These are phyloP conservation scores for Mamestra brassicae DNA, from an alignment of 2,888 invertebrate species.

Conservation along the genomic window DNA sequence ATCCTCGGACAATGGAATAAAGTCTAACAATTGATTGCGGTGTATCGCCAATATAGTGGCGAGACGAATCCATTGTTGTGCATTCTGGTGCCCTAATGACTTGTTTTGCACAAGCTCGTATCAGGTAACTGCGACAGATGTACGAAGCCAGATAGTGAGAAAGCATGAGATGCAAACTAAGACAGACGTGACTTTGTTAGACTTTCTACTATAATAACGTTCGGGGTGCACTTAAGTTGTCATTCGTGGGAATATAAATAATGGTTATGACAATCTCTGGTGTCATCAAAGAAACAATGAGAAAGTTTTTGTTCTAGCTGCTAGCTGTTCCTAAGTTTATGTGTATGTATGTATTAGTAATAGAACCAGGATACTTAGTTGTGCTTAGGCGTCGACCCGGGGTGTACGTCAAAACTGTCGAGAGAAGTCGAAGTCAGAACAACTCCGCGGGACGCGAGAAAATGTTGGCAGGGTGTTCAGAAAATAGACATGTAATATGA, in stretches of 20 bases:
- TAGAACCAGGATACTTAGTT: slow-evolving; percentile 17
- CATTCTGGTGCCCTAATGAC: slow-evolving; percentile 83
- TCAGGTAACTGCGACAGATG: slow-evolving; percentile 87
- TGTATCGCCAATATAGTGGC: slow-evolving; percentile 67
- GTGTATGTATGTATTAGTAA: not conserved
- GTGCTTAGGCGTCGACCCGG: slow-evolving; percentile 33
- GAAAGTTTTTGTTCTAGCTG: slow-evolving; percentile 72
- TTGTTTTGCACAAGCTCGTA: slow-evolving; percentile 80
- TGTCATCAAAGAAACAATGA: slow-evolving; percentile 78
- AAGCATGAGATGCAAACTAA: slow-evolving; percentile 87
- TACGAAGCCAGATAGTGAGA: slow-evolving; percentile 83
- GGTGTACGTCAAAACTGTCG: slow-evolving; percentile 51
- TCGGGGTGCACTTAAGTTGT: slow-evolving; percentile 84
- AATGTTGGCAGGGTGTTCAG: slow-evolving; percentile 41
- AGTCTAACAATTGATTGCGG: slow-evolving; percentile 60
- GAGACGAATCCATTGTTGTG: slow-evolving; percentile 72
- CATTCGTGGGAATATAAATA: slow-evolving; percentile 88
- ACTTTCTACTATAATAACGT: slow-evolving; percentile 86
- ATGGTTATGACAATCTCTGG: slow-evolving; percentile 79
- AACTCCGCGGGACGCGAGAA: slow-evolving; percentile 47
- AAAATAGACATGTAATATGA: slow-evolving; percentile 32
- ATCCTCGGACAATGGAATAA: slow-evolving; percentile 69
- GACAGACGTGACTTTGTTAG: slow-evolving; percentile 87
- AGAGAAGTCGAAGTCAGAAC: slow-evolving; percentile 11
- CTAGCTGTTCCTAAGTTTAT: slow-evolving; percentile 32